Evolutionary conservation across 2,888 invertebrate genomes (phyloP).

Genomic region (Cheilosia pagana): DNA sequence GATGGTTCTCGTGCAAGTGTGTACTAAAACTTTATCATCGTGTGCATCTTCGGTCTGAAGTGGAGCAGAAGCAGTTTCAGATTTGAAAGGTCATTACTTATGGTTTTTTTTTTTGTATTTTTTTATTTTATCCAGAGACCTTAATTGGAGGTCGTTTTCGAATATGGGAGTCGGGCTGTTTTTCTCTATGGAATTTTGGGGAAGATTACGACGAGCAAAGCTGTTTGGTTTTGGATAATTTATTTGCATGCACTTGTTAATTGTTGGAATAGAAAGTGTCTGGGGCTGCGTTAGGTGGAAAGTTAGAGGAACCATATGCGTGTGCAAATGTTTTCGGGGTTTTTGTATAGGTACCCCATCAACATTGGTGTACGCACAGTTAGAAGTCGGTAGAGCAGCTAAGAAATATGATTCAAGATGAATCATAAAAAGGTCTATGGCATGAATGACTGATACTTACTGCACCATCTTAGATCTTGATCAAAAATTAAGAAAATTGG

Average conservation of each 20-base stretch:
- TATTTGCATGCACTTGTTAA: neutral
- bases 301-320: neutral
- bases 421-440: too few species aligned
- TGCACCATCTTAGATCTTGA: too few species aligned
- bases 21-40: slow-evolving; percentile 33
- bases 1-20: neutral
- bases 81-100: slow-evolving; percentile 55
- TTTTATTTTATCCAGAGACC: slow-evolving; percentile 8
- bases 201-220: neutral
- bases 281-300: neutral
- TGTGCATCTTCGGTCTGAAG: slow-evolving; percentile 53
- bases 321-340: too few species aligned
- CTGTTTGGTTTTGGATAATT: neutral
- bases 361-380: too few species aligned
- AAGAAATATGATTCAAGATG: too few species aligned
- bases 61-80: slow-evolving; percentile 40
- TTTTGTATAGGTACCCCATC: too few species aligned
- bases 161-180: neutral
- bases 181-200: neutral
- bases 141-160: slow-evolving; percentile 28
- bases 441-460: too few species aligned
- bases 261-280: neutral
- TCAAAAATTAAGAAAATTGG: too few species aligned
- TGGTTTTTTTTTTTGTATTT: slow-evolving; percentile 17
- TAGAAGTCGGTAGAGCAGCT: too few species aligned